Conservation (phyloP, 1,140 invertebrate species). For the Ephestia elutella region DNA sequence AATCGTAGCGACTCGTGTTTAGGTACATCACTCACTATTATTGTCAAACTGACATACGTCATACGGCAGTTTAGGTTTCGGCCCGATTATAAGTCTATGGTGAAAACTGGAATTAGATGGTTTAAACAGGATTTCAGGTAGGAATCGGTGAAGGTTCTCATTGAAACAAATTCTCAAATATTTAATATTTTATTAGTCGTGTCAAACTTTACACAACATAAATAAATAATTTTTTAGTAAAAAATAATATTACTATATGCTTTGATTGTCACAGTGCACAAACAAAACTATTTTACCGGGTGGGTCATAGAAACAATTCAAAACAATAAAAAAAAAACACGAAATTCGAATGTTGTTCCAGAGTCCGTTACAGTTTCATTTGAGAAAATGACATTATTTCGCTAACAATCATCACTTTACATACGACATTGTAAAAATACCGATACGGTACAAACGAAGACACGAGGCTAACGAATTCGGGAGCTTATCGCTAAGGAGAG, state of each 20-base stretch:
- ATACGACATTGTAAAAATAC: slow-evolving; percentile 5
- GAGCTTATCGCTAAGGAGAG: slow-evolving; percentile 11
- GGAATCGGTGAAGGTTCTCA: too few relatives aligned
- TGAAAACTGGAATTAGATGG: too few relatives aligned
- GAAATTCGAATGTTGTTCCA: too few relatives aligned
- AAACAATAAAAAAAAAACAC: neutral
- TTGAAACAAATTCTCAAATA: neutral
- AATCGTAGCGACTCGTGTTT: too few relatives aligned
- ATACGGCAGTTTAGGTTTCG: too few relatives aligned
- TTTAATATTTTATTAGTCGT: slow-evolving; percentile 41
- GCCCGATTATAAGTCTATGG: too few relatives aligned
- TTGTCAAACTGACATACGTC: too few relatives aligned
- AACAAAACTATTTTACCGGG: neutral
- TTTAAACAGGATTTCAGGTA: too few relatives aligned
- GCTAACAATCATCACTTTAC: neutral
- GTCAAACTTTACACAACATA: slow-evolving; percentile 54
- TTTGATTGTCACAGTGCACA: slow-evolving; percentile 1
- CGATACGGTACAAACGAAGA: slow-evolving; percentile 18
- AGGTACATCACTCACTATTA: too few relatives aligned
- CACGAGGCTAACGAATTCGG: neutral
- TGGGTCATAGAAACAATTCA: slow-evolving; percentile 3
- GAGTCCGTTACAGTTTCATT: neutral
- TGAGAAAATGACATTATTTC: neutral
- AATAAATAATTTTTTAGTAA: slow-evolving; percentile 10
- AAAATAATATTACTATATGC: slow-evolving; percentile 10